phyloP scores from a whole-genome alignment of 2,797 vertebrate species.

The Tenualosa thibaudeaui region DNA sequence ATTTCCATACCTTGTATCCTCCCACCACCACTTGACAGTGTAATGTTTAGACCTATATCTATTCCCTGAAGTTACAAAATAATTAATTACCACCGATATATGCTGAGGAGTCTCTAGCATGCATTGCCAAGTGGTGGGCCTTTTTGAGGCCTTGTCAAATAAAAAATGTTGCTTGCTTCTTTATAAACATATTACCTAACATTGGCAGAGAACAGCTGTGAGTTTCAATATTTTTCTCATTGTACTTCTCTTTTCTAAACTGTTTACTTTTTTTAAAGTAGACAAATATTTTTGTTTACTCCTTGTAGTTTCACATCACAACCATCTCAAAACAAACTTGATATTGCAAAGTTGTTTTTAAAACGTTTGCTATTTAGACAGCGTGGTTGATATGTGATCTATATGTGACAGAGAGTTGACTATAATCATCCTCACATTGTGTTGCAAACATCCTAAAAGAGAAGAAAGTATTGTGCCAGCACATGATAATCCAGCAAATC shows the following conservation, averaged over 20 bases:
- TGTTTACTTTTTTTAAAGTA: no score
- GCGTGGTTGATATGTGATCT: background rate
- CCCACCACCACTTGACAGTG: background rate
- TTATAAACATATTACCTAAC: constrained; percentile 81
- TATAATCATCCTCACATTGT: background rate
- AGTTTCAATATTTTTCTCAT: constrained; percentile 32
- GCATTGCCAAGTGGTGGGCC: constrained; percentile 68
- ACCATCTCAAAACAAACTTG: background rate
- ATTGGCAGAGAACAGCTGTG: constrained; percentile 70
- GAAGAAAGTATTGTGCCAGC: background rate
- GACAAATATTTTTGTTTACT: no score
- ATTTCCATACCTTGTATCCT: constrained; percentile 38
- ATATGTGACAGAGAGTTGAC: background rate
- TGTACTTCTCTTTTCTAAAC: no score
- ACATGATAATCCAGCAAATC: background rate
- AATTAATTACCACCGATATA: constrained; percentile 73
- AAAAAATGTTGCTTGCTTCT: constrained; percentile 63
- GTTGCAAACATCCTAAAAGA: background rate
- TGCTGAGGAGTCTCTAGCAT: constrained; percentile 65
- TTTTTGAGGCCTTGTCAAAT: constrained; percentile 81
- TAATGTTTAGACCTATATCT: constrained; percentile 11
- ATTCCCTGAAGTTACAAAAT: constrained; percentile 66
- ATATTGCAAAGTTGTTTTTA: background rate
- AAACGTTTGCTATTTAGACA: background rate
- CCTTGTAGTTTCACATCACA: background rate